A percentile compares a stretch with the other conserved stretches of the same genome.
phyloP scores from a whole-genome alignment of 2,888 invertebrate genomes.

The Acrocyrtus sp. region DNA sequence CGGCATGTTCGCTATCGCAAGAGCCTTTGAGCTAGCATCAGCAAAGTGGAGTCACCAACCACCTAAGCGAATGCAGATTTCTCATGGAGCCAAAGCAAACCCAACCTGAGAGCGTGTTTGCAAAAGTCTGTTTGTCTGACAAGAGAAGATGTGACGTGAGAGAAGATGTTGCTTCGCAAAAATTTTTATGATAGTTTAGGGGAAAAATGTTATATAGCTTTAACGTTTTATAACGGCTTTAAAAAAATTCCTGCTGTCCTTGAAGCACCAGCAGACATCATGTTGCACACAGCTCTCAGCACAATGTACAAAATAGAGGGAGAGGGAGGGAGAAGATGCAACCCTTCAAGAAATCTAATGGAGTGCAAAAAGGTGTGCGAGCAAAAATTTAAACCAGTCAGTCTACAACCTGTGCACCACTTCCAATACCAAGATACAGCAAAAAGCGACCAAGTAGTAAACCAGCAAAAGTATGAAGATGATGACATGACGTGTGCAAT shows the following conservation, averaged over 20 bases:
- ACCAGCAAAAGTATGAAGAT: no score
- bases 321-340: slow-evolving; percentile 20
- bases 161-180: slow-evolving; percentile 43
- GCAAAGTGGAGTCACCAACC: no score
- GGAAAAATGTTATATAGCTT: slow-evolving; percentile 35
- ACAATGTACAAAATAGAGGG: slow-evolving; percentile 21
- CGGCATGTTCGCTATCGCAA: no score
- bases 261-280: slow-evolving; percentile 36
- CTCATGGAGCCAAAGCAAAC: no score
- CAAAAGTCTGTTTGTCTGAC: slow-evolving; percentile 20
- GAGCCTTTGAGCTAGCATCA: no score
- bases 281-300: slow-evolving; percentile 13
- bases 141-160: no score
- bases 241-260: slow-evolving; percentile 52
- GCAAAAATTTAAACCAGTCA: no score
- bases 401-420: no score
- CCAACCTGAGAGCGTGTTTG: no score
- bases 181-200: slow-evolving; percentile 42
- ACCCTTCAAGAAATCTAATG: no score
- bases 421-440: neutral
- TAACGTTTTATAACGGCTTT: slow-evolving; percentile 49
- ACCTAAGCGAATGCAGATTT: no score
- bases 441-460: neutral
- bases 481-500: slow-evolving; percentile 29
- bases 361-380: no score